phyloP scores from a whole-genome alignment of 2,888 invertebrate genomes.

The Cantharis nigra region DNA sequence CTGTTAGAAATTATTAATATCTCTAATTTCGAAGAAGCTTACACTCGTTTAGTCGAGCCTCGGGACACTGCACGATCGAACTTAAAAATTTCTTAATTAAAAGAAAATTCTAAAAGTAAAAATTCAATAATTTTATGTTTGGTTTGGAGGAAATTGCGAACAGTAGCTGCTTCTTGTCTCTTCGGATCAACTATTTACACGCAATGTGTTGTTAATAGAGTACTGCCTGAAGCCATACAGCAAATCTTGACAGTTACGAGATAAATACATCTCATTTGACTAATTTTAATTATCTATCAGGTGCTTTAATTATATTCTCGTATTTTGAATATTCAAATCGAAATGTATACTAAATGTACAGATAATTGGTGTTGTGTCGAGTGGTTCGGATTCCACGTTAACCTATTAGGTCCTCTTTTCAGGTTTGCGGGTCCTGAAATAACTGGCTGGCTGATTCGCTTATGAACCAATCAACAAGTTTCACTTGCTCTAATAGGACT shows the following conservation, averaged over 20 bases:
- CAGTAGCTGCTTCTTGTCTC: neutral
- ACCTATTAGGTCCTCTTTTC: too few species aligned
- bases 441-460: too few species aligned
- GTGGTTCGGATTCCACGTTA: too few species aligned
- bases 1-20: neutral
- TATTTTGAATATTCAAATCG: neutral
- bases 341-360: neutral
- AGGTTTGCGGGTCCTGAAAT: too few species aligned
- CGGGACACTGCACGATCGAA: neutral
- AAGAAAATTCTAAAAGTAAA: neutral
- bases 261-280: neutral
- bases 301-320: neutral
- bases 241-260: neutral
- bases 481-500: too few species aligned
- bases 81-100: neutral
- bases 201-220: neutral
- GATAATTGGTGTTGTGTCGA: too few species aligned
- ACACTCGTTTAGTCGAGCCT: too few species aligned
- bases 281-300: neutral
- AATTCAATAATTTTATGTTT: neutral
- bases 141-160: neutral
- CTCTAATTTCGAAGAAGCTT: neutral
- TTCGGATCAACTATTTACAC: neutral
- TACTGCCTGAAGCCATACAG: neutral
- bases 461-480: too few species aligned